A percentile compares a stretch with the other conserved stretches of the same genome.
Conservation (phyloP, 1,140 invertebrate genomes). For the Euglossa dilemma region DNA sequence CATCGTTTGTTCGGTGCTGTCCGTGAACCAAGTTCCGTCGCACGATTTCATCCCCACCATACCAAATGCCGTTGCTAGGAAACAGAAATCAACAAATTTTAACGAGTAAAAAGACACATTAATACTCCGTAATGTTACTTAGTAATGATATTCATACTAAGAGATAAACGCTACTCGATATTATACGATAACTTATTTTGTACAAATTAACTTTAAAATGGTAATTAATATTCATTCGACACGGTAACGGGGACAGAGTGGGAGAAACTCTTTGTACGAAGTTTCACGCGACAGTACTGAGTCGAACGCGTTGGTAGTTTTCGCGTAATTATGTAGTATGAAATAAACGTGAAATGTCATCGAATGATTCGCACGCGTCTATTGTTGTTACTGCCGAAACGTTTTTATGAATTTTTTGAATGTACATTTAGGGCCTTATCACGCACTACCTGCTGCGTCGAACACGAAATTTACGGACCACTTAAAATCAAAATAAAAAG, state of each 20-base stretch:
- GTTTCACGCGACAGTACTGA: not conserved
- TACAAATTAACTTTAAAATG: not conserved
- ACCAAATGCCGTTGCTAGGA: not conserved
- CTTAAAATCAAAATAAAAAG: slow-evolving; percentile 6
- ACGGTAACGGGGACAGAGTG: not conserved
- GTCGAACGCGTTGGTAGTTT: not conserved
- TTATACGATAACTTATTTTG: too few relatives aligned
- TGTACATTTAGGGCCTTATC: slow-evolving; percentile 46
- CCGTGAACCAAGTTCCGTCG: not conserved
- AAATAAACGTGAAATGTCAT: not conserved
- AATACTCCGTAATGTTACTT: not conserved
- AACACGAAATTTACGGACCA: slow-evolving; percentile 48
- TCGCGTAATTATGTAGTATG: not conserved
- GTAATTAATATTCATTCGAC: not conserved
- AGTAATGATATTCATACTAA: not conserved
- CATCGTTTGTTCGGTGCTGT: not conserved
- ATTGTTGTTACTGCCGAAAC: slow-evolving; percentile 46
- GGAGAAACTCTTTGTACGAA: not conserved
- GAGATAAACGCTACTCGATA: not conserved
- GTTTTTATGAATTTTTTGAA: slow-evolving; percentile 47
- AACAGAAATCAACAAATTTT: not conserved
- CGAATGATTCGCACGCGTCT: slow-evolving; percentile 44
- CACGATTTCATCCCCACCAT: not conserved
- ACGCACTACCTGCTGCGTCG: slow-evolving; percentile 40
- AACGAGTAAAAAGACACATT: not conserved